Percentiles rank a stretch among this genome's conserved stretches.
Evolutionary conservation across 2,797 vertebrate genomes (phyloP).

Genomic region (Hipposideros larvatus): DNA sequence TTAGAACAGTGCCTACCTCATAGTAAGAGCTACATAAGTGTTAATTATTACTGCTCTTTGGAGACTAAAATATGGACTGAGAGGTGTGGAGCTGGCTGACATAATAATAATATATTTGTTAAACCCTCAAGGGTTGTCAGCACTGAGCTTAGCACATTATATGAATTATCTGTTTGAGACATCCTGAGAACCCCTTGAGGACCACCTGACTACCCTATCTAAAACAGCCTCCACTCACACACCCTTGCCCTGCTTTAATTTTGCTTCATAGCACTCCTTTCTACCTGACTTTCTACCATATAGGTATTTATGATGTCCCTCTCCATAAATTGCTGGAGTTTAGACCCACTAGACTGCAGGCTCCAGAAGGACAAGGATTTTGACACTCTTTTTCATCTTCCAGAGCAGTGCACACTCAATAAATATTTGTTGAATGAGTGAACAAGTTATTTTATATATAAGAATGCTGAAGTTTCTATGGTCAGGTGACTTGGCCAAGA

Average conservation of each 20-base stretch:
- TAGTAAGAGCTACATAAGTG: slow-evolving; percentile 1
- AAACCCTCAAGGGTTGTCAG: slow-evolving; percentile 27
- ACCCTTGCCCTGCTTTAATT: slow-evolving; percentile 14
- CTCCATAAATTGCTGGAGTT: slow-evolving; percentile 6
- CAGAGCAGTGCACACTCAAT: background rate
- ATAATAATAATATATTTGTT: slow-evolving; percentile 8
- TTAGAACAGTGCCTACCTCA: slow-evolving; percentile 36
- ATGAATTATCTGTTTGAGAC: slow-evolving; percentile 11
- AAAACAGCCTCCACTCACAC: background rate
- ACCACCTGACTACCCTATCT: background rate
- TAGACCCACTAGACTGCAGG: slow-evolving; percentile 7
- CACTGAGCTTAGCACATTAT: background rate
- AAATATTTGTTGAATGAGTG: slow-evolving; percentile 38
- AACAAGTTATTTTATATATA: slow-evolving; percentile 48
- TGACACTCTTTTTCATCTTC: slow-evolving; percentile 7
- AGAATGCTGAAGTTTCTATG: background rate
- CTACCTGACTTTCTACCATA: background rate
- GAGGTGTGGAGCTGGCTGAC: background rate
- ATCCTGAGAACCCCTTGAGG: slow-evolving; percentile 21
- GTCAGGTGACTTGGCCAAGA: background rate
- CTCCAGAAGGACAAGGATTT: background rate
- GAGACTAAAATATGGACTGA: slow-evolving; percentile 54
- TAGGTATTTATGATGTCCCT: background rate
- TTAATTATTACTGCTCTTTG: slow-evolving; percentile 50
- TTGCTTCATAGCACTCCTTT: slow-evolving; percentile 16